Evolutionary conservation across 2,888 invertebrate species (phyloP), one percentile per base, ranked within the genome.

Genomic region (Sepioteuthis lessoniana): DNA sequence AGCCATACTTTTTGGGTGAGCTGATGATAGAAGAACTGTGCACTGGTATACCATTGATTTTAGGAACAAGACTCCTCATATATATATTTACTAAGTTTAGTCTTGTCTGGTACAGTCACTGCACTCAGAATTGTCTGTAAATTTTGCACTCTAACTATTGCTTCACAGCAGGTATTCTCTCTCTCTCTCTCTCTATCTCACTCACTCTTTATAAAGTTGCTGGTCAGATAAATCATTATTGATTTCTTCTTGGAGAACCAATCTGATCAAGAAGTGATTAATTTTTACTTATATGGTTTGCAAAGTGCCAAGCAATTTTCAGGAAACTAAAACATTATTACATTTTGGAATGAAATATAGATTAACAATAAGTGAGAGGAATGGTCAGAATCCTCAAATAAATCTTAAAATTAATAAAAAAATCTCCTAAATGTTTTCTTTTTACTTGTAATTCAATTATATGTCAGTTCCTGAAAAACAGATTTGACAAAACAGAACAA

Each of bases 241-340:
- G 76, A 76, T 76, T 76, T 76, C 76, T 76, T 16, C 16, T 8
- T 10, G n/a, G 76, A 76, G 76, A 76, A 76, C 35, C 76, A 76
- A 76, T 76, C 76, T 76, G 76, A 76, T 76, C 76, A 76, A 76
- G 76, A 76, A 76, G 76, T 76, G 76, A 76, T 76, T 76, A 76
- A 76, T 76, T 76, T 76, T 76, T 76, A 76, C 76, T 76, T 35
- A 19, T 76, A 76, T 16, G n/a, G 1, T 35, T 76, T 35, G 76
- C 35, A 76, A 35, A 76, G 35, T n/a, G n/a, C n/a, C 76, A 16
- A 25, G 16, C 16, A 35, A 25, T 76, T 35, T 76, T 25, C 21
- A 2, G 35, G 10, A 76, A 35, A 4, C 25, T n/a, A 76, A 35
- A 76, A 76, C n/a, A 76, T 76, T 76, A 76, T 76, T 76, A n/a